phyloP scores from a whole-genome alignment of 92 coral and sea anemone species.

The Virgularia gustaviana region DNA sequence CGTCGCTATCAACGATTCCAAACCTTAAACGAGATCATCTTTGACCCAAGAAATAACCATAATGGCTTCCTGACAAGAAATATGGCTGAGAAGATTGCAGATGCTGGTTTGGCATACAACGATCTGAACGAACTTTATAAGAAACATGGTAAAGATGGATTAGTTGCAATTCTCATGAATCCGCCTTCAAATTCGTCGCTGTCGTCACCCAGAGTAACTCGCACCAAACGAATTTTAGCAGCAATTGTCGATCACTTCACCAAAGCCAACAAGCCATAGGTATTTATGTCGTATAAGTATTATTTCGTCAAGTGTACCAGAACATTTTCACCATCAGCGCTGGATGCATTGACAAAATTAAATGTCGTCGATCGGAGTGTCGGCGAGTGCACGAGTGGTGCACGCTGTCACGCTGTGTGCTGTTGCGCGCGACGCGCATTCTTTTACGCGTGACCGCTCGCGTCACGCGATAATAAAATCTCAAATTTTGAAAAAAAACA shows the following conservation, averaged over 20 bases:
- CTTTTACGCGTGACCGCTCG: neutral
- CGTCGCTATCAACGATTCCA: constrained; percentile 55
- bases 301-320: too few relatives aligned
- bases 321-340: neutral
- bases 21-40: constrained; percentile 54
- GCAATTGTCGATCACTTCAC: constrained; percentile 6
- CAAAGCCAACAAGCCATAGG: constrained; percentile 5
- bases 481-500: neutral
- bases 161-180: constrained; percentile 25
- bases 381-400: neutral
- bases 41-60: neutral
- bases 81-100: constrained; percentile 47
- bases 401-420: neutral
- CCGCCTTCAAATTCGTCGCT: constrained; percentile 9
- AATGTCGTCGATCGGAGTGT: too few relatives aligned
- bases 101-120: constrained; percentile 53
- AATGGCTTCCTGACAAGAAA: constrained; percentile 34
- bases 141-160: constrained; percentile 33
- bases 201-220: constrained; percentile 34
- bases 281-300: neutral
- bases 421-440: neutral
- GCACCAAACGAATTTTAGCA: constrained; percentile 6
- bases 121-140: constrained; percentile 32
- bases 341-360: neutral
- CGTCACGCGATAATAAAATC: neutral